phyloP scores from a whole-genome alignment of 2,888 invertebrate genomes.

The Dolichomitus sp. region DNA sequence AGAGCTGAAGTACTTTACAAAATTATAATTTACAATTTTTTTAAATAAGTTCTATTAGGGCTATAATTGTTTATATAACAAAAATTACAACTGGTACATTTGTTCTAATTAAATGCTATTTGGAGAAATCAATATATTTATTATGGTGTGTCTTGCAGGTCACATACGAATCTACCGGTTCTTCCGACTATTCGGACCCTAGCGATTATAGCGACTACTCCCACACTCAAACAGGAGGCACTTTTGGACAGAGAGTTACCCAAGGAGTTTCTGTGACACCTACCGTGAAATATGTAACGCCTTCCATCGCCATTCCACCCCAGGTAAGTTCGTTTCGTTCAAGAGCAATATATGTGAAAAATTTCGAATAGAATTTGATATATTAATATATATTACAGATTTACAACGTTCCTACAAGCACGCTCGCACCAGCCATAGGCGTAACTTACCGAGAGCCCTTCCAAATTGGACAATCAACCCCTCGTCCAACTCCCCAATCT shows the following conservation, averaged over 20 bases:
- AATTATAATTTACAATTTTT: too few relatives aligned
- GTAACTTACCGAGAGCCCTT: conserved; percentile 77
- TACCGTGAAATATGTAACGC: conserved; percentile 24
- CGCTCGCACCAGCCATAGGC: conserved; percentile 70
- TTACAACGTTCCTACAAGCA: conserved; percentile 71
- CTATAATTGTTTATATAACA: too few relatives aligned
- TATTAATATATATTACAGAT: conserved; percentile 47
- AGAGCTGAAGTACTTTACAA: too few relatives aligned
- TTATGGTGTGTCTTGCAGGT: conserved; percentile 41
- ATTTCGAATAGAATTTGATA: neutral
- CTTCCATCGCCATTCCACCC: conserved; percentile 16
- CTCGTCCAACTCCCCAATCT: conserved; percentile 36
- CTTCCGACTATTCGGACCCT: conserved; percentile 57
- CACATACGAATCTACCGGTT: conserved; percentile 57
- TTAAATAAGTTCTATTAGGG: too few relatives aligned
- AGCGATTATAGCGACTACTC: conserved; percentile 66
- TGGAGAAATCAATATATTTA: neutral
- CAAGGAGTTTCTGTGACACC: conserved; percentile 38
- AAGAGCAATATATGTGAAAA: neutral
- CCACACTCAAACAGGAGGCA: conserved; percentile 66
- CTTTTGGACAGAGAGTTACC: conserved; percentile 73
- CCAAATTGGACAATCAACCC: conserved; percentile 65
- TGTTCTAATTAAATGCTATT: neutral
- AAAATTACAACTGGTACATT: neutral
- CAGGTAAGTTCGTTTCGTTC: conserved; percentile 36